phyloP scores from a whole-genome alignment of 2,888 invertebrate species.

The Schrankia costaestrigalis region DNA sequence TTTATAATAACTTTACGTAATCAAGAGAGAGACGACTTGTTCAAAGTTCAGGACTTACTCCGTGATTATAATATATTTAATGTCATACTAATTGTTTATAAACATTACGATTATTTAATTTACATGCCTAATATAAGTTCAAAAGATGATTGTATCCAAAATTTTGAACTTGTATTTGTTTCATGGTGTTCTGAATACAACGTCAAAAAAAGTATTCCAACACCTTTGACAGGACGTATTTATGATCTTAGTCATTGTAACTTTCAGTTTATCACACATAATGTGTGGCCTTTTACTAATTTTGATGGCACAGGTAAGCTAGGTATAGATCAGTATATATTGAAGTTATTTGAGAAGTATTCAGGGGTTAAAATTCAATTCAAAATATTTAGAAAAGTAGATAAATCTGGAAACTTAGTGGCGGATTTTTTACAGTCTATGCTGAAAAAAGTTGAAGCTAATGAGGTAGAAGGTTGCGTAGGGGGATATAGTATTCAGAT shows the following conservation, averaged over 20 bases:
- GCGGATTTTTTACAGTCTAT: slow-evolving; percentile 13
- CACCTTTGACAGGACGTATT: neutral
- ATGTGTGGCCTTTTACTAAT: slow-evolving; percentile 35
- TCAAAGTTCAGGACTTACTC: slow-evolving; percentile 26
- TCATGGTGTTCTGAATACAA: slow-evolving; percentile 16
- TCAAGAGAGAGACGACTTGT: slow-evolving; percentile 9
- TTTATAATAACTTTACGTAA: slow-evolving; percentile 38
- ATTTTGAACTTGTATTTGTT: slow-evolving; percentile 14
- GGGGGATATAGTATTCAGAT: neutral
- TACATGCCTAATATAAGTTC: slow-evolving; percentile 26
- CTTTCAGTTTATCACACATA: slow-evolving; percentile 29
- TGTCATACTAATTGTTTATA: slow-evolving; percentile 7
- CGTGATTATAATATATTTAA: slow-evolving; percentile 11
- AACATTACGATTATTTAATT: slow-evolving; percentile 11
- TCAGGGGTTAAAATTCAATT: slow-evolving; percentile 28
- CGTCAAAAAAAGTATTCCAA: neutral
- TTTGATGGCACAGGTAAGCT: slow-evolving; percentile 20
- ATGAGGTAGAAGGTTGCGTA: slow-evolving; percentile 36
- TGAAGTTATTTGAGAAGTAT: slow-evolving; percentile 27
- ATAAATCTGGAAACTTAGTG: slow-evolving; percentile 33
- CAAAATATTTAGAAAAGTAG: slow-evolving; percentile 20
- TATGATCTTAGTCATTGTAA: slow-evolving; percentile 20
- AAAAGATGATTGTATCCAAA: slow-evolving; percentile 17
- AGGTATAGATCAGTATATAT: slow-evolving; percentile 32
- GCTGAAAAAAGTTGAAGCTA: slow-evolving; percentile 23